These are phyloP conservation scores for Chrysaora quinquecirrha DNA, from an alignment of 30 jellyfish, hydroid and myxozoan genomes.

Conservation along the genomic window DNA sequence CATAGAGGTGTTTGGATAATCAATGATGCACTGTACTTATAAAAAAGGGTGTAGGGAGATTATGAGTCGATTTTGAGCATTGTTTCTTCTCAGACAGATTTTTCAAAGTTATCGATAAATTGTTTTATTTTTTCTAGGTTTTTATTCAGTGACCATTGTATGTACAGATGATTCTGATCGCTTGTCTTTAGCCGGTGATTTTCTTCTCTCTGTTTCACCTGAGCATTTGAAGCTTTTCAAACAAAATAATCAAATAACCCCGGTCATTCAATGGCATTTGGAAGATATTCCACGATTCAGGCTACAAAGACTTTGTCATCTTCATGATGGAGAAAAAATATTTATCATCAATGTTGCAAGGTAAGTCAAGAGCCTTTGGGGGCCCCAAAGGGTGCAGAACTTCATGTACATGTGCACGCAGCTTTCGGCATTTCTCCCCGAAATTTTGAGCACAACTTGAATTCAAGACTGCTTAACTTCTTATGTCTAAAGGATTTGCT, in stretches of 20 bases:
- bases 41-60: no score
- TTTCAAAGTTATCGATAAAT: no score
- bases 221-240: constrained; percentile 71
- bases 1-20: no score
- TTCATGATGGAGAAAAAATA: constrained; percentile 88
- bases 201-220: constrained; percentile 72
- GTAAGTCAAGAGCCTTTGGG: constrained; percentile 59
- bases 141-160: constrained; percentile 79
- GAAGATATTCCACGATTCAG: constrained; percentile 95
- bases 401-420: no score
- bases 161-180: constrained; percentile 91
- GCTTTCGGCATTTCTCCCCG: no score
- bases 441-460: no score
- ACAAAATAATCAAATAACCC: constrained; percentile 18
- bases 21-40: no score
- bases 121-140: constrained; percentile 69
- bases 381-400: no score
- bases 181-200: constrained; percentile 90
- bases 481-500: no score
- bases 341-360: constrained; percentile 91
- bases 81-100: no score
- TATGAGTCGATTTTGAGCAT: no score
- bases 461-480: no score
- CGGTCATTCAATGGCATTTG: constrained; percentile 73
- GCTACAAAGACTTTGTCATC: constrained; percentile 84